Evolutionary conservation across 2,113 vertebrate species (phyloP), one percentile per base, ranked within the genome.

Genomic region (Saguinus imperator): DNA sequence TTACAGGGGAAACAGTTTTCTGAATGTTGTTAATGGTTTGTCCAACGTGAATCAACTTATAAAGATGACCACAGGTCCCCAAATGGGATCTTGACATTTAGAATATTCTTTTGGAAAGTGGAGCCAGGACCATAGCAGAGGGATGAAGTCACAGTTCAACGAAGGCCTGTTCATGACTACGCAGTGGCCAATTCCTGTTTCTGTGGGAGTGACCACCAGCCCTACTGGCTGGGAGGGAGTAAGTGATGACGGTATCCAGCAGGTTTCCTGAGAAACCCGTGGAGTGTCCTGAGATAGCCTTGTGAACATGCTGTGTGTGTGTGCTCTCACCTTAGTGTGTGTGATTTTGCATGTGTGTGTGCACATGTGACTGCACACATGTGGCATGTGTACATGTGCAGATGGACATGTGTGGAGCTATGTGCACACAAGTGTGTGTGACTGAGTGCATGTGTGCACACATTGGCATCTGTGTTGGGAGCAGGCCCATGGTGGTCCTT

Each of bases 61-160:
- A 77, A 57, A 83, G 27, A 52, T 82, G 20, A 81, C 27, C 35
- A 9, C 77, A 61, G 32, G 45, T 52, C 72, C 70, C n/a, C 40
- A 58, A 45, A 17, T 3, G 4, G 29, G 21, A 29, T 86, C 75
- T 29, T 29, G 55, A 72, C 43, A 35, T 52, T 66, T n/a, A 55
- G 84, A 68, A 52, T 48, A 29, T 21, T 37, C 55, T 16, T 5
- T 66, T 64, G 76, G 64, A 66, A 85, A 64, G 43, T 81, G 70
- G 94, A 84, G 85, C 91, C 81, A 77, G 91, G 76, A 82, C 94
- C 82, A 29, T 70, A 27, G 50, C 79, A 37, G 73, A 92, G 20
- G 79, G 68, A 29, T 94, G 94, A 93, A 48, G 83, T 93, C 94
- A 87, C 5, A 2, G 43, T 23, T 14, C 45, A 91, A 1, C 0